Evolutionary conservation across 1,140 invertebrate genomes (phyloP).

Genomic region (Drosophila bocqueti): DNA sequence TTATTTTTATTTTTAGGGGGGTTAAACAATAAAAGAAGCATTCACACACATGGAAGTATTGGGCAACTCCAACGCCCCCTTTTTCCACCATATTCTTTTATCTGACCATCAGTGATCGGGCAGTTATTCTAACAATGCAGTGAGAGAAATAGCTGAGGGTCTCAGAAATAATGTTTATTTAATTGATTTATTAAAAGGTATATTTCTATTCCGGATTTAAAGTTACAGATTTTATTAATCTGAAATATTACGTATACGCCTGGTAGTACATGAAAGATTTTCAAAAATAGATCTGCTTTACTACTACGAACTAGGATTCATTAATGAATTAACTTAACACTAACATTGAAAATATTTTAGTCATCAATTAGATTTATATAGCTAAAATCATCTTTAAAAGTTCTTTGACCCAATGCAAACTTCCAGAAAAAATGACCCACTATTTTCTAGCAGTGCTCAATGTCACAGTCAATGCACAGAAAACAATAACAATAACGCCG

Average conservation of each 20-base stretch:
- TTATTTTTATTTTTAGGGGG: not conserved
- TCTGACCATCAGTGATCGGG: slow-evolving; percentile 25
- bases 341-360: not conserved
- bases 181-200: not conserved
- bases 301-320: not conserved
- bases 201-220: too few relatives aligned
- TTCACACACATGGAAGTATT: slow-evolving; percentile 13
- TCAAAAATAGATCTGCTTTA: not conserved
- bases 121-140: slow-evolving; percentile 38
- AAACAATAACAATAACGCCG: slow-evolving; percentile 45
- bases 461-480: slow-evolving; percentile 83
- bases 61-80: slow-evolving; percentile 17
- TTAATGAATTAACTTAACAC: not conserved
- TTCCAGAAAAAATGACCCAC: not conserved
- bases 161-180: not conserved
- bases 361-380: not conserved
- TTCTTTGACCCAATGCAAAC: not conserved
- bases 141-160: not conserved
- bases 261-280: not conserved
- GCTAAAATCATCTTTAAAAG: too few relatives aligned
- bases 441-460: slow-evolving; percentile 35
- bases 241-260: slow-evolving; percentile 5
- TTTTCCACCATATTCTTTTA: slow-evolving; percentile 7
- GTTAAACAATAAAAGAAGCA: slow-evolving; percentile 22
- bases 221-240: too few relatives aligned